phyloP scores from a whole-genome alignment of 2,113 vertebrate genomes.

The Cariama cristata region DNA sequence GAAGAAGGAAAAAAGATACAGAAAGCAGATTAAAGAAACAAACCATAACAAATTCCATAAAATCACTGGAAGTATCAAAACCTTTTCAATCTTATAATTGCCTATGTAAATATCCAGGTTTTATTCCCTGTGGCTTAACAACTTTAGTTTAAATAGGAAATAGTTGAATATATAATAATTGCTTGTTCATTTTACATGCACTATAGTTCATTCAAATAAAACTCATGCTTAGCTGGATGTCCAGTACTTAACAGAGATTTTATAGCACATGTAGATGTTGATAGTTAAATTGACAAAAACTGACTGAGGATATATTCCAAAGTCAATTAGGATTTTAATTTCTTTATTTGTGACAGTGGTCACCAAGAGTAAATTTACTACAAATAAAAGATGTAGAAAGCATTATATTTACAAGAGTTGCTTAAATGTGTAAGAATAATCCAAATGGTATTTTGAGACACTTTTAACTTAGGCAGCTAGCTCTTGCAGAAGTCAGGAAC shows the following conservation, averaged over 20 bases:
- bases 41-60: background rate
- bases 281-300: slow-evolving; percentile 34
- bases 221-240: background rate
- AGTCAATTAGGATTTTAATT: slow-evolving; percentile 25
- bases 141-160: slow-evolving; percentile 45
- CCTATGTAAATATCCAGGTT: slow-evolving; percentile 33
- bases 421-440: background rate
- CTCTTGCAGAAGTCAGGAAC: background rate
- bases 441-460: background rate
- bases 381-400: background rate
- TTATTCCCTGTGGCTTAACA: slow-evolving; percentile 41
- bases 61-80: slow-evolving; percentile 12
- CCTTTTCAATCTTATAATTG: background rate
- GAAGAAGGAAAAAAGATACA: background rate
- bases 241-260: background rate
- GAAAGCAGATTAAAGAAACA: slow-evolving; percentile 1
- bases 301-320: background rate
- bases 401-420: background rate
- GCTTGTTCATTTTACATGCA: slow-evolving; percentile 17
- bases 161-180: slow-evolving; percentile 33
- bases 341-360: background rate
- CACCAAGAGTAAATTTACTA: slow-evolving; percentile 9
- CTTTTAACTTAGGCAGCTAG: background rate
- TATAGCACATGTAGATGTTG: background rate
- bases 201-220: slow-evolving; percentile 31